Evolutionary conservation across 2,113 vertebrate species (phyloP).

Genomic region (Pachypanchax playfairii): DNA sequence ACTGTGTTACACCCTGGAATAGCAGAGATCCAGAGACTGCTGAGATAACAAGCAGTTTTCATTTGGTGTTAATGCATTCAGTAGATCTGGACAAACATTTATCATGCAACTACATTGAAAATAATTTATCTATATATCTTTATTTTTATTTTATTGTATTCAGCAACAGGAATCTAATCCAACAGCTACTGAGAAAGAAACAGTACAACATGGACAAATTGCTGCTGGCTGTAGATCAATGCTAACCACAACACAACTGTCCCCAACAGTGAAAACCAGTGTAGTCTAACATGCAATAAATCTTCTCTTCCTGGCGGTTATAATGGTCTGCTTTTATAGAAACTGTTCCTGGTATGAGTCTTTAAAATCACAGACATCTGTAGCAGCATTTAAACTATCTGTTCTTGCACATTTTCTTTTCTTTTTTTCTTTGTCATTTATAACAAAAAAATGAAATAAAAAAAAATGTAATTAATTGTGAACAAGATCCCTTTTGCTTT

Average conservation of each 20-base stretch:
- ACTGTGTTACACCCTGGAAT: neutral
- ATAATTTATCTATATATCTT: no score
- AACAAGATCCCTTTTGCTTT: no score
- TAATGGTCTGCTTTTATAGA: neutral
- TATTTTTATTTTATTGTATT: neutral
- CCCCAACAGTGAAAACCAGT: neutral
- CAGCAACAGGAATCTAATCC: neutral
- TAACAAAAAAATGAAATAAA: no score
- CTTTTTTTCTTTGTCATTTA: no score
- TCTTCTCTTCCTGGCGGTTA: neutral
- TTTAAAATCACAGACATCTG: neutral
- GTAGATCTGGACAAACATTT: no score
- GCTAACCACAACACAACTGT: neutral
- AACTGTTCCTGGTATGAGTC: neutral
- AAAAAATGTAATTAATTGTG: neutral
- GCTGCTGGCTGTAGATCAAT: neutral
- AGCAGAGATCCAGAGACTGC: neutral
- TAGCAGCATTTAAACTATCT: no score
- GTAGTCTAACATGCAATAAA: constrained; percentile 1
- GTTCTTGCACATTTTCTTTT: no score
- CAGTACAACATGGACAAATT: neutral
- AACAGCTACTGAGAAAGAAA: neutral
- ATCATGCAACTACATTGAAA: neutral
- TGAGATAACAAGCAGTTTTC: no score
- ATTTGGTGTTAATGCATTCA: no score